Percentiles rank a stretch among this genome's conserved stretches.
phyloP scores from a whole-genome alignment of 2,797 vertebrate genomes.

The Lacerta agilis region DNA sequence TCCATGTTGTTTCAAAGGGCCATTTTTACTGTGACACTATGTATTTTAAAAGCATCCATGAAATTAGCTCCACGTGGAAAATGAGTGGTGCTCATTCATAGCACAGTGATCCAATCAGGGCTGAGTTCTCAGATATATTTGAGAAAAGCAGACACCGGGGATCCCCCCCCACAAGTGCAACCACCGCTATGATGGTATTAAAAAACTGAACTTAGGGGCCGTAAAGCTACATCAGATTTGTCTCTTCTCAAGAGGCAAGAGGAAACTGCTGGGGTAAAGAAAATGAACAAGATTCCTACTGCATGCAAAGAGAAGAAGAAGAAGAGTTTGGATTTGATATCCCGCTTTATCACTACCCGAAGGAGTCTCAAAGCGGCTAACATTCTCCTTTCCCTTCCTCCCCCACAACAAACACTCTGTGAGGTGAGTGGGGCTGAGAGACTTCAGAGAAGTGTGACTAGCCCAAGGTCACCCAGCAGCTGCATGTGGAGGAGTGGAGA shows the following conservation, averaged over 20 bases:
- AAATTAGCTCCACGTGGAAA: background rate
- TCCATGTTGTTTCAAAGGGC: background rate
- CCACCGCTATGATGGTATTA: background rate
- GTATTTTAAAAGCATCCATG: background rate
- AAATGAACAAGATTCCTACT: background rate
- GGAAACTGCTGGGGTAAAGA: background rate
- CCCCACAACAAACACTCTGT: no score
- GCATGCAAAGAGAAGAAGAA: background rate
- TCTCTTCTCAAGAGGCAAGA: background rate
- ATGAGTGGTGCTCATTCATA: background rate
- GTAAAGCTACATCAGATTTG: background rate
- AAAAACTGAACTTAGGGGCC: background rate
- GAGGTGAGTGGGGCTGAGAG: no score
- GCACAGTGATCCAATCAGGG: background rate
- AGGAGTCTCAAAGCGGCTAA: no score
- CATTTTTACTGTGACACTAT: background rate
- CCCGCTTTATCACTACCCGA: no score
- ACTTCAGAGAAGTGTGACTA: no score
- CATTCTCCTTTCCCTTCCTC: no score
- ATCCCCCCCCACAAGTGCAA: background rate
- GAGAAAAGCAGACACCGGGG: background rate
- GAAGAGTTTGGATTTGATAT: no score
- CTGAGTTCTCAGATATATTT: background rate
- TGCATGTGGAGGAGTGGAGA: no score
- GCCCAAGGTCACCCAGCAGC: no score